Evolutionary conservation across 1,140 invertebrate genomes (phyloP).

Genomic region (Nomia melanderi): DNA sequence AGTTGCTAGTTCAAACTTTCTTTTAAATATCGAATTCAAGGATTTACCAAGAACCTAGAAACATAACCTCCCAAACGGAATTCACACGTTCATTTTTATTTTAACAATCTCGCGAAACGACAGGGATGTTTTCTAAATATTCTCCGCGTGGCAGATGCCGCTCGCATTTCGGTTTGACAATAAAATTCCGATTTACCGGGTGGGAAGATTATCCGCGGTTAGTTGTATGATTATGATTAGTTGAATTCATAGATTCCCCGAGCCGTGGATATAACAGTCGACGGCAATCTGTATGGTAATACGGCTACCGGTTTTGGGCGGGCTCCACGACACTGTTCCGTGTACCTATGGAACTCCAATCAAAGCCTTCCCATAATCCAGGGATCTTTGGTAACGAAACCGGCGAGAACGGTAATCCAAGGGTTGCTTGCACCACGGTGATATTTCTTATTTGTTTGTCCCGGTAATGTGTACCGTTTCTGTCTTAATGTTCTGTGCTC

Average conservation of each 20-base stretch:
- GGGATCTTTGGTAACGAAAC: slow-evolving; percentile 40
- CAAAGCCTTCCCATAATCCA: slow-evolving; percentile 58
- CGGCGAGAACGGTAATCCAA: slow-evolving; percentile 47
- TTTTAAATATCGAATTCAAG: too few relatives aligned
- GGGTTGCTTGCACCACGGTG: slow-evolving; percentile 20
- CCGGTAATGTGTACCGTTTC: slow-evolving; percentile 6
- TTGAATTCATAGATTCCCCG: slow-evolving; percentile 58
- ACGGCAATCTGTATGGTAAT: slow-evolving; percentile 77
- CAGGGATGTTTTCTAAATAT: background rate
- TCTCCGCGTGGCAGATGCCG: background rate
- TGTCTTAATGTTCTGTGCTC: background rate
- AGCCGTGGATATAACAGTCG: slow-evolving; percentile 51
- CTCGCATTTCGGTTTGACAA: slow-evolving; percentile 10
- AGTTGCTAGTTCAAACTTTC: too few relatives aligned
- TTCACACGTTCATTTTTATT: too few relatives aligned
- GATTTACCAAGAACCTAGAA: too few relatives aligned
- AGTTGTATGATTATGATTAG: slow-evolving; percentile 55
- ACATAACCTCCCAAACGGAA: too few relatives aligned
- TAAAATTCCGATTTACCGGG: slow-evolving; percentile 40
- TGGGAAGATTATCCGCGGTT: slow-evolving; percentile 48
- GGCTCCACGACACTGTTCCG: slow-evolving; percentile 53
- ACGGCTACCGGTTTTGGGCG: slow-evolving; percentile 70
- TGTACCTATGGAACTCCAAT: slow-evolving; percentile 62
- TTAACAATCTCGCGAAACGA: too few relatives aligned
- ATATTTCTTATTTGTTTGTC: slow-evolving; percentile 45